phyloP scores from a whole-genome alignment of 2,888 invertebrate genomes.

The Drosophila tripunctata region DNA sequence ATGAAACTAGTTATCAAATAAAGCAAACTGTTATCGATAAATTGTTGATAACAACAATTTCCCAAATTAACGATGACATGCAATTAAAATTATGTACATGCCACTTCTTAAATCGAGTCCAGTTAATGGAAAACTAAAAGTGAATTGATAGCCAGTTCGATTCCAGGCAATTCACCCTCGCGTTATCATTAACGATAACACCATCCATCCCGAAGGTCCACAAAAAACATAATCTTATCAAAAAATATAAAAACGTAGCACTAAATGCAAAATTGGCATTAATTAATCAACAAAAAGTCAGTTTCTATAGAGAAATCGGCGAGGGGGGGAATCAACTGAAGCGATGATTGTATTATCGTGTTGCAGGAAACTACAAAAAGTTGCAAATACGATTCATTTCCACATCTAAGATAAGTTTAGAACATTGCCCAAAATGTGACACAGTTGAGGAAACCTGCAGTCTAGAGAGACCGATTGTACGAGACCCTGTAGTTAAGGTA shows the following conservation, averaged over 20 bases:
- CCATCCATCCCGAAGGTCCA: conserved; percentile 3
- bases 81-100: conserved; percentile 5
- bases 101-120: too few species aligned
- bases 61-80: conserved; percentile 10
- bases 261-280: conserved; percentile 22
- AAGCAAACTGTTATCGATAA: conserved; percentile 2
- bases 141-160: conserved; percentile 4
- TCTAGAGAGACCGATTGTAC: too few species aligned
- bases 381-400: too few species aligned
- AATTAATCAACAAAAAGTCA: conserved; percentile 28
- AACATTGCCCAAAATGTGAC: too few species aligned
- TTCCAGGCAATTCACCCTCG: conserved; percentile 4
- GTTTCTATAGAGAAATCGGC: too few species aligned
- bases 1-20: background rate
- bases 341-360: conserved; percentile 38
- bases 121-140: background rate
- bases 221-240: conserved; percentile 41
- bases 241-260: conserved; percentile 4
- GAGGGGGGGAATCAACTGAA: background rate
- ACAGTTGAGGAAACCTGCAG: too few species aligned
- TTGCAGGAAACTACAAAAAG: conserved; percentile 31
- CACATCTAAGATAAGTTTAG: too few species aligned
- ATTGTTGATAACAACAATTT: background rate
- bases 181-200: conserved; percentile 10
- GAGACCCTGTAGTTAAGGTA: too few species aligned